Evolutionary conservation across 1,140 invertebrate genomes (phyloP), one percentile per base, ranked within the genome.

Genomic region (Harpegnathos saltator): DNA sequence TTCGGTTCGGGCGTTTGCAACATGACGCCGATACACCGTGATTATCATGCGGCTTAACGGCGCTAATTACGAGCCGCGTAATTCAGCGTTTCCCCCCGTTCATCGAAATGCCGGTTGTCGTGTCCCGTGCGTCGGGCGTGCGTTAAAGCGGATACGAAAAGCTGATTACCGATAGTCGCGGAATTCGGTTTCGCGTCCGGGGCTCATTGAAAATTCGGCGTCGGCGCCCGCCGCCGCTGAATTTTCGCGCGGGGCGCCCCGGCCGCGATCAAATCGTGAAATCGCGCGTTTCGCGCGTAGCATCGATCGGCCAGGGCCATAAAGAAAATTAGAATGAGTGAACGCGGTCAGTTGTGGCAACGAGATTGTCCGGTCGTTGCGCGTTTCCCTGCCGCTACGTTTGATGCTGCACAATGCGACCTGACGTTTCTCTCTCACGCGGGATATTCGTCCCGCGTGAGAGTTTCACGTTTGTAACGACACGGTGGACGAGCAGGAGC

Each of bases 51-150:
- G 65, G 65, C 84, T 86, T 87, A 77, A 75, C 61, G 61, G 14
- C 73, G 69, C 81, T 74, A 86, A 87, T 87, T 87, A 86, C 81
- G 38, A 50, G 61, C 54, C 68, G n/a, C 56, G 84, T 78, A 87
- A 86, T 86, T 86, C 68, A 81, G 71, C 71, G 66, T 74, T 62
- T 65, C 33, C 72, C 65, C 33, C 72, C 65, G 61, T 83, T 86
- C 81, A 56, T 65, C 66, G 33, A 69, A 80, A 86, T 66, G 54
- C 14, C 68, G n/a, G 69, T 69, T 38, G 58, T 59, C 56, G n/a
- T 68, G 52, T 24, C 15, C 58, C 29, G 29, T 33, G 33, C 38
- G 62, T 62, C 19, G 44, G 12, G 3, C 84, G 12, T 44, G 73
- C 50, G 78, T 84, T 86, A 87, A 84, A 83, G 66, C 78, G 71